Percentiles rank a stretch among this genome's conserved stretches.
Evolutionary conservation across 2,113 vertebrate genomes (phyloP).

Genomic region (Alethe diademata): DNA sequence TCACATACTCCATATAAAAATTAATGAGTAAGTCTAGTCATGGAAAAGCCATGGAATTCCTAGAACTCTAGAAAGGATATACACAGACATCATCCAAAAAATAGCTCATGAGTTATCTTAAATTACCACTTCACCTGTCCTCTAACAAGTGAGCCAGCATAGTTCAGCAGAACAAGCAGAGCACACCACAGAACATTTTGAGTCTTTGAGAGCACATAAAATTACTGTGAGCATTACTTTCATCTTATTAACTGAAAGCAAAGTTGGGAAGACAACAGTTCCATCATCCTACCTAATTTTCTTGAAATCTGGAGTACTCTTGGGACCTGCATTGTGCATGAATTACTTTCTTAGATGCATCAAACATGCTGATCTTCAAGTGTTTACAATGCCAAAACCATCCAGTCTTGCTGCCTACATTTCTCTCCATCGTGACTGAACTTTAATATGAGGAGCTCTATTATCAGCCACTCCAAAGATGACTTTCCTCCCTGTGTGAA

Average conservation of each 20-base stretch:
- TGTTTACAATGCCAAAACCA: not conserved
- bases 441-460: not conserved
- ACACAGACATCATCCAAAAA: not conserved
- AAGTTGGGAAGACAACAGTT: not conserved
- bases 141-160: not conserved
- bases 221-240: not conserved
- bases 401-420: not conserved
- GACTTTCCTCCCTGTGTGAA: not conserved
- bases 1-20: not conserved
- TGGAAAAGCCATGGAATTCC: not conserved
- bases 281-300: not conserved
- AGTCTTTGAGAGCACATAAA: not conserved
- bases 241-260: not conserved
- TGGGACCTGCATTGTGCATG: not conserved
- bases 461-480: not conserved
- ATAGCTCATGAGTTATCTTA: not conserved
- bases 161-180: not conserved
- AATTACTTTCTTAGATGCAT: not conserved
- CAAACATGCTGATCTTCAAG: not conserved
- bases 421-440: not conserved
- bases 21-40: not conserved
- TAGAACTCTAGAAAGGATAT: not conserved
- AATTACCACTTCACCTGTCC: not conserved
- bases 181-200: not conserved
- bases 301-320: not conserved